These are phyloP conservation scores for Sapayoa aenigma DNA, from an alignment of 2,113 vertebrate genomes.

Conservation along the genomic window DNA sequence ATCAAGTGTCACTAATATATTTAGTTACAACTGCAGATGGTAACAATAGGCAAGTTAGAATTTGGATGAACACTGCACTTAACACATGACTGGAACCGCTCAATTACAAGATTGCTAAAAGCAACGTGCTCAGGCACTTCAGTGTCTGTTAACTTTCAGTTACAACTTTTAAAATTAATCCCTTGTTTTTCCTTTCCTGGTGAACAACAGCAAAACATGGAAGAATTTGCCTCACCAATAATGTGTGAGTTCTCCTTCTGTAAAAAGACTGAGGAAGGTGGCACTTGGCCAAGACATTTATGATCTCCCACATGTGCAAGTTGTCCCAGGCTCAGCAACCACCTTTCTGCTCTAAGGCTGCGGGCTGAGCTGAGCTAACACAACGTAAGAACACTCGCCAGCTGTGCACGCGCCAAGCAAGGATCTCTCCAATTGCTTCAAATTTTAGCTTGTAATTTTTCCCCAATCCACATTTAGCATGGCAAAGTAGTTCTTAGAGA, in stretches of 20 bases:
- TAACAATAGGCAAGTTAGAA: neutral
- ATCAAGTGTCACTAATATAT: neutral
- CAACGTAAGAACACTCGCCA: neutral
- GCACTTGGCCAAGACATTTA: neutral
- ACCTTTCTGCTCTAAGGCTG: neutral
- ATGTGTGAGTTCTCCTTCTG: neutral
- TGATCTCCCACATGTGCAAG: neutral
- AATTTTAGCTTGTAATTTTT: neutral
- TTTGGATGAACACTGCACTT: neutral
- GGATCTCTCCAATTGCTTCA: neutral
- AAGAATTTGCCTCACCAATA: neutral
- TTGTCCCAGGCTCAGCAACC: neutral
- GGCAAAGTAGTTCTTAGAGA: neutral
- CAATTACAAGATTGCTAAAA: neutral
- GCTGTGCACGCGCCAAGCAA: neutral
- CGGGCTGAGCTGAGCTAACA: neutral
- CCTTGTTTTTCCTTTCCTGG: neutral
- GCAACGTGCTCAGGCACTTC: neutral
- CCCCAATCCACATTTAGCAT: neutral
- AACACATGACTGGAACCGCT: neutral
- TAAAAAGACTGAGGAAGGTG: neutral
- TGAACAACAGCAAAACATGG: neutral
- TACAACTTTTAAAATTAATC: neutral
- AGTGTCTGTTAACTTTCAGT: neutral
- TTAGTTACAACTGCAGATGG: neutral